phyloP scores from a whole-genome alignment of 2,888 invertebrate species.

The Carcina quercana region DNA sequence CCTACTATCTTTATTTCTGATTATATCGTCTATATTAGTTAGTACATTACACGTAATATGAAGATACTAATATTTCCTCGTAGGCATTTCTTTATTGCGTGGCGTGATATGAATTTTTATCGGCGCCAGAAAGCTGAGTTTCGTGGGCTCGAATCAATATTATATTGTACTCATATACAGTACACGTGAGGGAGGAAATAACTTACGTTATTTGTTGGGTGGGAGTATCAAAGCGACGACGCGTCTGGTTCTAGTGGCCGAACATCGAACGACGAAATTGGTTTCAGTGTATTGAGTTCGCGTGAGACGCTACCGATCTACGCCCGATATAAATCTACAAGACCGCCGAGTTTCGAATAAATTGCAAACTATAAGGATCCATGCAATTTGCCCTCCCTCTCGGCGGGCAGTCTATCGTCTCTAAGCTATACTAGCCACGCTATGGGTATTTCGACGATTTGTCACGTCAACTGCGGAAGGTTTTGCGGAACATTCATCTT shows the following conservation, averaged over 20 bases:
- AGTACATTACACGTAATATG: no score
- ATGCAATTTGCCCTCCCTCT: slow-evolving; percentile 37
- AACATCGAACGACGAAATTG: slow-evolving; percentile 57
- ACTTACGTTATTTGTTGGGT: slow-evolving; percentile 33
- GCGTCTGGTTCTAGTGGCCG: slow-evolving; percentile 36
- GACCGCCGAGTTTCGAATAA: slow-evolving; percentile 56
- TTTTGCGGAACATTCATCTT: slow-evolving; percentile 25
- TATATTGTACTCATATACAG: slow-evolving; percentile 33
- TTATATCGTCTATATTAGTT: no score
- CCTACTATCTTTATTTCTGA: no score
- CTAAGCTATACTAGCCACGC: slow-evolving; percentile 23
- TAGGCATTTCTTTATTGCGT: slow-evolving; percentile 36
- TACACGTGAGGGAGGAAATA: slow-evolving; percentile 34
- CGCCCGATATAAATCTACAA: slow-evolving; percentile 62
- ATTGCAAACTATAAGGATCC: slow-evolving; percentile 57
- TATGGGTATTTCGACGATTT: slow-evolving; percentile 39
- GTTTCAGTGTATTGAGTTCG: slow-evolving; percentile 43
- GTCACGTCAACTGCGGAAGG: slow-evolving; percentile 43
- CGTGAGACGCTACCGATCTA: slow-evolving; percentile 56
- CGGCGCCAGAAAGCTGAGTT: slow-evolving; percentile 19
- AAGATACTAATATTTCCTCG: slow-evolving; percentile 28
- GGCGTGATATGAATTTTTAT: slow-evolving; percentile 46
- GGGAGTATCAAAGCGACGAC: slow-evolving; percentile 22
- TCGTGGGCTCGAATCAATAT: slow-evolving; percentile 36
- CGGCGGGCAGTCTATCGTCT: slow-evolving; percentile 22